Conservation (phyloP, 2,888 invertebrate species). For the Seira sanloemensis region DNA sequence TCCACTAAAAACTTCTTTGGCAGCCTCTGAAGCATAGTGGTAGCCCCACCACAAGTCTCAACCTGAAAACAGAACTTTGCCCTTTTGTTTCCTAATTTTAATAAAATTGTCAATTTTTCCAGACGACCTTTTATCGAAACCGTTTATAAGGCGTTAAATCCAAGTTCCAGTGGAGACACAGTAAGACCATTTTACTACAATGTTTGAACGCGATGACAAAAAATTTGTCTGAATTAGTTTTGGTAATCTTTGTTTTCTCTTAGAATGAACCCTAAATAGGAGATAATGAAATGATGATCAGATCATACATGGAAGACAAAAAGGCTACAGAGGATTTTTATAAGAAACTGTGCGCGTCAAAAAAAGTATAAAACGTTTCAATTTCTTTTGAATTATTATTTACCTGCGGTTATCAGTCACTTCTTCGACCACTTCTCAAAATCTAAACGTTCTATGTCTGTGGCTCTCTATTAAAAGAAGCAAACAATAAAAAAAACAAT, state of each 20-base stretch:
- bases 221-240: conserved; percentile 56
- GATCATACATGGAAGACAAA: conserved; percentile 12
- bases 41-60: no score
- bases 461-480: conserved; percentile 6
- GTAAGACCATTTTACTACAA: conserved; percentile 77
- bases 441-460: background rate
- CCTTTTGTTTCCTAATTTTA: conserved; percentile 74
- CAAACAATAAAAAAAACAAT: no score
- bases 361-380: background rate
- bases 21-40: no score
- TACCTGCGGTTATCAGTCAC: background rate
- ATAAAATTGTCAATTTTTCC: no score
- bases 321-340: conserved; percentile 11
- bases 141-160: conserved; percentile 87
- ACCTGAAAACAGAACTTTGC: background rate
- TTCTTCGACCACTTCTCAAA: background rate
- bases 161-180: conserved; percentile 84
- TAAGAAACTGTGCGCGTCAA: background rate
- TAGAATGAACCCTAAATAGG: conserved; percentile 59
- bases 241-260: conserved; percentile 59
- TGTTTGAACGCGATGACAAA: conserved; percentile 35
- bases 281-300: background rate
- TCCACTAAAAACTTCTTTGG: no score
- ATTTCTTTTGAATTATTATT: conserved; percentile 8
- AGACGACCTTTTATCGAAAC: conserved; percentile 87